Percentiles rank a stretch among this genome's conserved stretches.
phyloP scores from a whole-genome alignment of 2,113 vertebrate species.

The Grallaria varia region DNA sequence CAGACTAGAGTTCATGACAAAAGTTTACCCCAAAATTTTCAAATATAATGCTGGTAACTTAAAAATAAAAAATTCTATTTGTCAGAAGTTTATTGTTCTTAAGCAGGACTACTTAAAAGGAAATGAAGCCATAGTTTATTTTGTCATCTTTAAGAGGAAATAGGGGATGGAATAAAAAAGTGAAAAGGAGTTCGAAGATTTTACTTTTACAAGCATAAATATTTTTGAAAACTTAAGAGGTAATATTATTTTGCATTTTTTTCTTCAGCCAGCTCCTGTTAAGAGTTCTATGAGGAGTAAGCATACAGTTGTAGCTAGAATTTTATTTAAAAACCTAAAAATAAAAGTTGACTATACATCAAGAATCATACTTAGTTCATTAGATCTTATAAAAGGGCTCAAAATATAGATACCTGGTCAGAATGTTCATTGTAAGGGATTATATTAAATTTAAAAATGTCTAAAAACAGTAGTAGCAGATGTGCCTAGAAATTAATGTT shows the following conservation, averaged over 20 bases:
- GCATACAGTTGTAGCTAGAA: background rate
- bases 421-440: background rate
- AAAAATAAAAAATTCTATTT: background rate
- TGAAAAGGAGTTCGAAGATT: background rate
- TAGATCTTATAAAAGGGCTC: background rate
- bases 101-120: background rate
- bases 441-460: background rate
- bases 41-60: background rate
- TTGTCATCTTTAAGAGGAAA: background rate
- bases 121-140: background rate
- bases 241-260: background rate
- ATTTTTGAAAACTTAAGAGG: background rate
- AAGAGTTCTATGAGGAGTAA: background rate
- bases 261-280: background rate
- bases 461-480: background rate
- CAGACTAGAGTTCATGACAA: background rate
- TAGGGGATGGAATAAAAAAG: background rate
- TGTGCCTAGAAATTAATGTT: background rate
- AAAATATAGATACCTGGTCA: background rate
- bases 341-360: background rate
- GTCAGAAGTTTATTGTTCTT: background rate
- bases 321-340: conserved; percentile 23
- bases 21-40: background rate
- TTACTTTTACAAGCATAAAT: background rate
- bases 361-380: background rate